Evolutionary conservation across 2,888 invertebrate species (phyloP).

Genomic region (Limenitis camilla): DNA sequence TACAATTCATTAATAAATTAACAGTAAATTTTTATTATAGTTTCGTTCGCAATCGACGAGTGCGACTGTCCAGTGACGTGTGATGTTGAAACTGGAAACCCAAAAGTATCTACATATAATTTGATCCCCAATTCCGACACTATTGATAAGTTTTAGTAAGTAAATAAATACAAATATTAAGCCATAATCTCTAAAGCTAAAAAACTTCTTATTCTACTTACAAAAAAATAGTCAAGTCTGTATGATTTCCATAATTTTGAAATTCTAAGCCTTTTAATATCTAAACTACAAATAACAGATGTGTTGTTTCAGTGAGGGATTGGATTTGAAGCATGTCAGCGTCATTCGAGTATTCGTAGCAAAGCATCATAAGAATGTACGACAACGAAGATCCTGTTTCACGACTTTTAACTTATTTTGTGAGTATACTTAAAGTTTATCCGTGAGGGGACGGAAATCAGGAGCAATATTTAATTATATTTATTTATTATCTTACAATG

Average conservation of each 20-base stretch:
- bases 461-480: too few relatives aligned
- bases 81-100: slow-evolving; percentile 27
- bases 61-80: slow-evolving; percentile 41
- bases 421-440: slow-evolving; percentile 26
- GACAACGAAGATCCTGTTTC: slow-evolving; percentile 34
- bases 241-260: too few relatives aligned
- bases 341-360: slow-evolving; percentile 36
- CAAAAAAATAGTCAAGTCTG: too few relatives aligned
- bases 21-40: too few relatives aligned
- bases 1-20: too few relatives aligned
- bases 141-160: slow-evolving; percentile 30
- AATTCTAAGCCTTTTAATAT: too few relatives aligned
- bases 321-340: slow-evolving; percentile 37
- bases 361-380: slow-evolving; percentile 25
- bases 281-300: background rate
- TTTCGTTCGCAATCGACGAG: too few relatives aligned
- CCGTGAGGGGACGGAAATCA: too few relatives aligned
- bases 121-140: slow-evolving; percentile 24
- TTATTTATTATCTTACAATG: too few relatives aligned
- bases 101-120: slow-evolving; percentile 23
- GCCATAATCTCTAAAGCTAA: too few relatives aligned
- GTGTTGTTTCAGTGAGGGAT: slow-evolving; percentile 32
- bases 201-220: too few relatives aligned
- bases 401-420: slow-evolving; percentile 37
- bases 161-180: too few relatives aligned